Evolutionary conservation across 2,797 vertebrate species (phyloP).

Genomic region (Channallabes apus): DNA sequence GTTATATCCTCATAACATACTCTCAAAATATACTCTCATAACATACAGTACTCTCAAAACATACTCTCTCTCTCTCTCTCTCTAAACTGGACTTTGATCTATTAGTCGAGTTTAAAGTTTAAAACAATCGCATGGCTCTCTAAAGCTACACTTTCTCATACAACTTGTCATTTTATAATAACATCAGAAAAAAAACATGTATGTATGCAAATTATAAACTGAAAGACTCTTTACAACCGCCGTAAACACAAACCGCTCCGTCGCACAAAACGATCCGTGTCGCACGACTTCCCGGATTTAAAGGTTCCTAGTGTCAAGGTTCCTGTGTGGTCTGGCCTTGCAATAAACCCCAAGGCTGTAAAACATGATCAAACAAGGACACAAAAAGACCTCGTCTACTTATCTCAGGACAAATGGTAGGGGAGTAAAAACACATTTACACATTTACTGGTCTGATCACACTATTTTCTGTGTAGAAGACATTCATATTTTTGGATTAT

Average conservation of each 20-base stretch:
- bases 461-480: not conserved
- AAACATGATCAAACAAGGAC: constrained; percentile 9
- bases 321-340: constrained; percentile 1
- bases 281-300: not conserved
- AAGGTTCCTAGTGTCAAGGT: constrained; percentile 26
- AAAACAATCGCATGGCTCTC: not conserved
- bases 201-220: not conserved
- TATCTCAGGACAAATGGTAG: not conserved
- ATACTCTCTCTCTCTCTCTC: not conserved
- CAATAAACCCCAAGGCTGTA: not conserved
- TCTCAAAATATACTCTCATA: not conserved
- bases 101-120: not conserved
- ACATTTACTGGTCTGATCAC: not conserved
- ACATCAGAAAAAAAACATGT: not conserved
- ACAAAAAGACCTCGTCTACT: not conserved
- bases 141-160: not conserved
- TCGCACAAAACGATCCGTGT: constrained; percentile 3
- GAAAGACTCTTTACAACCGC: not conserved
- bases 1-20: not conserved
- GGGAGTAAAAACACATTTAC: not conserved
- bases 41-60: no score
- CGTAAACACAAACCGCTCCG: not conserved
- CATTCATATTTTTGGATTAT: not conserved
- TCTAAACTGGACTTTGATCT: not conserved
- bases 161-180: not conserved